phyloP scores from a whole-genome alignment of 2,888 invertebrate species.

The Mechanitis mazaeus region DNA sequence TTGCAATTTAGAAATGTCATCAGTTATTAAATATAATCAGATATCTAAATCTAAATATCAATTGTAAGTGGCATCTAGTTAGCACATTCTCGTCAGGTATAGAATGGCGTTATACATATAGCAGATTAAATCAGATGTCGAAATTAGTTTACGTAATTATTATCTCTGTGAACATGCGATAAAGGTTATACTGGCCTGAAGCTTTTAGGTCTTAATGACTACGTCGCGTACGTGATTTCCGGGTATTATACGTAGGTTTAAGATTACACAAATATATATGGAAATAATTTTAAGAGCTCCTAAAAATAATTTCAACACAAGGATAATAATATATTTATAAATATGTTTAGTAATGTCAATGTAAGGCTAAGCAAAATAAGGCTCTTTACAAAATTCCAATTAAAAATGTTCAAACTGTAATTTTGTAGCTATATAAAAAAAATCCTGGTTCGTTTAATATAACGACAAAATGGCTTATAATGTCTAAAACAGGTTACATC shows the following conservation, averaged over 20 bases:
- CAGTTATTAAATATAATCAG: neutral
- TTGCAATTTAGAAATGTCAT: neutral
- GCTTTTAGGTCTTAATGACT: conserved; percentile 1
- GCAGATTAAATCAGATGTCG: conserved; percentile 26
- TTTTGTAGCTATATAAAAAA: no score
- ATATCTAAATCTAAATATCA: no score
- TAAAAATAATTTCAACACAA: conserved; percentile 5
- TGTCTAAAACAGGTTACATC: no score
- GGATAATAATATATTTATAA: neutral
- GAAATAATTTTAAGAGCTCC: conserved; percentile 16
- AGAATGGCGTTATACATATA: conserved; percentile 21
- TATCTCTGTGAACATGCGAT: conserved; percentile 16
- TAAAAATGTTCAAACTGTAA: no score
- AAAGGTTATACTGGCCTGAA: conserved; percentile 17
- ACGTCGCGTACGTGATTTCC: conserved; percentile 24
- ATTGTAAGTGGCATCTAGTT: conserved; percentile 1
- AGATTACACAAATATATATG: conserved; percentile 27
- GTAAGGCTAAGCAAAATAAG: no score
- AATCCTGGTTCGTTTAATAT: no score
- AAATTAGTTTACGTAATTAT: conserved; percentile 19
- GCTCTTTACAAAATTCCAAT: no score
- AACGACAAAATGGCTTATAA: no score
- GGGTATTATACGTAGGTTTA: conserved; percentile 26
- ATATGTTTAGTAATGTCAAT: no score
- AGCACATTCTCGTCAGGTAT: conserved; percentile 24